Conservation (phyloP, 2,888 invertebrate species). For the Megamerina dolium region DNA sequence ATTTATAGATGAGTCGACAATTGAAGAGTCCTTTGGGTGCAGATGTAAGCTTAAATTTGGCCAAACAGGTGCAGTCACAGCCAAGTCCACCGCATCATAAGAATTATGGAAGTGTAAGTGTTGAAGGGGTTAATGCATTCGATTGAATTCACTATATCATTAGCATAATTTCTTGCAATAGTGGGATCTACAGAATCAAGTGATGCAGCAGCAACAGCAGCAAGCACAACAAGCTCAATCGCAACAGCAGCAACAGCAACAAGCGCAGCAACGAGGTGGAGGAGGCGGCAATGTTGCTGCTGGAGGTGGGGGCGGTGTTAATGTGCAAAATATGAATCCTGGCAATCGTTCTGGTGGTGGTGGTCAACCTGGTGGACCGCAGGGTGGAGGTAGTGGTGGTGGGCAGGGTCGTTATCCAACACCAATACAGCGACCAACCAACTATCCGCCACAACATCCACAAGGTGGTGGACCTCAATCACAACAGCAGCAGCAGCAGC, state of each 20-base stretch:
- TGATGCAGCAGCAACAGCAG: slow-evolving; percentile 53
- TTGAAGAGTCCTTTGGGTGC: slow-evolving; percentile 47
- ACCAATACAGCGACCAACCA: slow-evolving; percentile 48
- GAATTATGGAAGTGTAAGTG: slow-evolving; percentile 48
- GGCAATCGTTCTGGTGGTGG: slow-evolving; percentile 21
- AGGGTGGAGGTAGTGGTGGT: slow-evolving; percentile 32
- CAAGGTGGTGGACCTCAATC: slow-evolving; percentile 31
- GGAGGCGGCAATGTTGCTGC: slow-evolving; percentile 23
- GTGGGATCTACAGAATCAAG: slow-evolving; percentile 48
- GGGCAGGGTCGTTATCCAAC: slow-evolving; percentile 46
- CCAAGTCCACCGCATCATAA: slow-evolving; percentile 50
- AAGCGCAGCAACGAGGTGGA: slow-evolving; percentile 20
- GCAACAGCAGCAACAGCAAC: slow-evolving; percentile 22
- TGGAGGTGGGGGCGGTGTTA: slow-evolving; percentile 25
- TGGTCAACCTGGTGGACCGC: slow-evolving; percentile 24
- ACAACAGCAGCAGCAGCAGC: slow-evolving; percentile 33
- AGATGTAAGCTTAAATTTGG: slow-evolving; percentile 46
- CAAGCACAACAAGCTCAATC: slow-evolving; percentile 30
- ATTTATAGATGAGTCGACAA: slow-evolving; percentile 41
- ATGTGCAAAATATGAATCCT: slow-evolving; percentile 31
- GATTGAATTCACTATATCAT: no score
- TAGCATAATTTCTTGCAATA: slow-evolving; percentile 21
- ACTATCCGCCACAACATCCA: slow-evolving; percentile 45
- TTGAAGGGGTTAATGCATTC: neutral
- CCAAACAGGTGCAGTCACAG: slow-evolving; percentile 49